Evolutionary conservation across 2,797 vertebrate species (phyloP).

Genomic region (Peromyscus attwateri): DNA sequence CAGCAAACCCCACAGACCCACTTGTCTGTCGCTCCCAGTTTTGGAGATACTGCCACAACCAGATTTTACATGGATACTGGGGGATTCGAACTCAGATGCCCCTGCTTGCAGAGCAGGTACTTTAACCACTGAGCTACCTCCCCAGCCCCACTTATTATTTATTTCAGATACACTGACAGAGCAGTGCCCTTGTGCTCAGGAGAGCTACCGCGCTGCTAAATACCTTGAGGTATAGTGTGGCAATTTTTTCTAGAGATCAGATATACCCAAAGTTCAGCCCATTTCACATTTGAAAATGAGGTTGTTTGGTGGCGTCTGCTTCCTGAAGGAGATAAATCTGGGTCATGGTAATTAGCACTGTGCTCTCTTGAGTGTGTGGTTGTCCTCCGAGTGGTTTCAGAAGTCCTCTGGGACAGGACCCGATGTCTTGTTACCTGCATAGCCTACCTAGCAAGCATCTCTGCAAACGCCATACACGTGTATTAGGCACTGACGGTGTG

Average conservation of each 20-base stretch:
- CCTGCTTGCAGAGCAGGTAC: background rate
- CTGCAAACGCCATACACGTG: background rate
- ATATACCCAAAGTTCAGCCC: background rate
- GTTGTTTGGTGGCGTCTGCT: background rate
- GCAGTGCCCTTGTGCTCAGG: background rate
- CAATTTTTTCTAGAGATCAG: background rate
- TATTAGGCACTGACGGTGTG: background rate
- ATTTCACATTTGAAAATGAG: conserved; percentile 4
- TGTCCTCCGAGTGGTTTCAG: background rate
- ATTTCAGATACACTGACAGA: background rate
- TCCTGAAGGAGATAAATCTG: background rate
- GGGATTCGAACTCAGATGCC: background rate
- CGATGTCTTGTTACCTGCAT: background rate
- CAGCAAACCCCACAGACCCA: background rate
- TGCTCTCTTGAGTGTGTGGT: background rate
- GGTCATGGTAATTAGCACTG: background rate
- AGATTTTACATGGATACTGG: background rate
- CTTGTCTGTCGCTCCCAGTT: background rate
- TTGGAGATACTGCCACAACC: background rate
- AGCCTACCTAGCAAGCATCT: background rate
- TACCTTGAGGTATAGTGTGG: background rate
- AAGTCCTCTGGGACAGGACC: background rate
- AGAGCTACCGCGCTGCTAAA: background rate
- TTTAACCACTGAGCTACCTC: background rate
- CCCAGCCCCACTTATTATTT: background rate